These are phyloP conservation scores for Nycticorax nycticorax DNA, from an alignment of 2,113 vertebrate genomes.

Conservation along the genomic window DNA sequence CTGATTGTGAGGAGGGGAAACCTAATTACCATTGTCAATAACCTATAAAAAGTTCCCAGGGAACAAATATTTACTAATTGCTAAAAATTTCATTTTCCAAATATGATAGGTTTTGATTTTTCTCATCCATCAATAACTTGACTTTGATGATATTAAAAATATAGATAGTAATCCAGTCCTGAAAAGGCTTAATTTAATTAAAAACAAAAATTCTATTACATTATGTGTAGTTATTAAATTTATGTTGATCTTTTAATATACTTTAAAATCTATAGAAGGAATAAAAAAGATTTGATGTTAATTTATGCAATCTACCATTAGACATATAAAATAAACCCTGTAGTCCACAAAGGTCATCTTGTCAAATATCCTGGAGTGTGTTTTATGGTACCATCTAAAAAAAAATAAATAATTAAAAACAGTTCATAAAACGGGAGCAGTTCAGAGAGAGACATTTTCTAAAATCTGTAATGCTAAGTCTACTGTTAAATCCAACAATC, in stretches of 20 bases:
- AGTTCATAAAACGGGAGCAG: not conserved
- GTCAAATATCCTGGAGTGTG: not conserved
- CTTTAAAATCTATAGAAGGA: not conserved
- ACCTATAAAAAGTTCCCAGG: not conserved
- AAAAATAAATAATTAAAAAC: not conserved
- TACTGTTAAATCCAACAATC: not conserved
- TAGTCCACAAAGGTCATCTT: not conserved
- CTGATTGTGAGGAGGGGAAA: not conserved
- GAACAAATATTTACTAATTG: not conserved
- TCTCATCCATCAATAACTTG: not conserved
- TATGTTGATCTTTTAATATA: not conserved
- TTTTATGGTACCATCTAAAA: not conserved
- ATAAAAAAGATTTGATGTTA: not conserved
- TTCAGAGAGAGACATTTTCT: not conserved
- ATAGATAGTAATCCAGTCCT: not conserved
- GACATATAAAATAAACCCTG: not conserved
- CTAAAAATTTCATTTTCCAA: not conserved
- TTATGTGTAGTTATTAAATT: not conserved
- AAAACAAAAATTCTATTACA: not conserved
- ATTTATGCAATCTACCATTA: not conserved
- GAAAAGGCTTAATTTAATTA: not conserved
- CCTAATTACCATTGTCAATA: not conserved
- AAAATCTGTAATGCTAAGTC: not conserved
- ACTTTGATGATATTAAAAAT: not conserved
- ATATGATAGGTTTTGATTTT: not conserved